These are phyloP conservation scores for Lithosia quadra DNA, from an alignment of 2,888 invertebrate species.

Conservation along the genomic window DNA sequence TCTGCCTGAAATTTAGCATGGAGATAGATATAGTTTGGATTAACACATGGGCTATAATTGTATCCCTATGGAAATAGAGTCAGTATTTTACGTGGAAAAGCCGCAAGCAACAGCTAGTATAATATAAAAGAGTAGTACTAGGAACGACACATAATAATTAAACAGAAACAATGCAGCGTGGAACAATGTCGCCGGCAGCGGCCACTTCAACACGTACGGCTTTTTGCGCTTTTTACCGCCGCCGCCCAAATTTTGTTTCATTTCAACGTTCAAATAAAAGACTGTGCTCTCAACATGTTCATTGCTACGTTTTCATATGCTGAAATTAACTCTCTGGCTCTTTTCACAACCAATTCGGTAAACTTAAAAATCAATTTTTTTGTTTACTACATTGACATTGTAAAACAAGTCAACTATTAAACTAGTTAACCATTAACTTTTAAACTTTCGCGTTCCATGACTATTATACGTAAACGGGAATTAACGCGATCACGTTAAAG, in stretches of 20 bases:
- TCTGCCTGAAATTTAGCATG: too few relatives aligned
- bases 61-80: too few relatives aligned
- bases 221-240: constrained; percentile 63
- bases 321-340: not conserved
- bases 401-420: too few relatives aligned
- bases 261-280: constrained; percentile 54
- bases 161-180: constrained; percentile 41
- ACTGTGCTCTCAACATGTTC: constrained; percentile 22
- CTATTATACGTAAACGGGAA: too few relatives aligned
- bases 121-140: constrained; percentile 9
- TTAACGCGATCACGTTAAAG: too few relatives aligned
- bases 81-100: too few relatives aligned
- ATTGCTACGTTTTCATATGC: constrained; percentile 10
- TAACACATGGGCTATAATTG: too few relatives aligned
- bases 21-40: too few relatives aligned
- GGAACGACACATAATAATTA: constrained; percentile 47
- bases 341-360: not conserved
- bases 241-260: constrained; percentile 65
- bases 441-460: too few relatives aligned
- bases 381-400: not conserved
- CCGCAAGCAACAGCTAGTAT: not conserved
- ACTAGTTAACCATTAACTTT: too few relatives aligned
- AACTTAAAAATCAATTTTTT: not conserved
- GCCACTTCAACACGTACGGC: constrained; percentile 57
- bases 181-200: constrained; percentile 23